Evolutionary conservation across 2,797 vertebrate species (phyloP).

Genomic region (Enteromius radiatus): DNA sequence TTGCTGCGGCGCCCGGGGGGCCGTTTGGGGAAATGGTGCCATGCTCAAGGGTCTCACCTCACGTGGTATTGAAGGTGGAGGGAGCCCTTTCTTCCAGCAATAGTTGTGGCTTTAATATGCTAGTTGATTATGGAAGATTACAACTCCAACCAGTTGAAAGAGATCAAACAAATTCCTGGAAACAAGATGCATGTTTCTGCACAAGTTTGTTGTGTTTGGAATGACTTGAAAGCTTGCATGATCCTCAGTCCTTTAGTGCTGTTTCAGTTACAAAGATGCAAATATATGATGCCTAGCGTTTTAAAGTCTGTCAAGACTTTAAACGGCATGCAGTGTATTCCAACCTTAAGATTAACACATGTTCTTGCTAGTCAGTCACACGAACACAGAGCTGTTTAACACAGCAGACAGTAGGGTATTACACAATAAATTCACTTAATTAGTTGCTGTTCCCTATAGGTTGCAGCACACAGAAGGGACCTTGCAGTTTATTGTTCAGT

Average conservation of each 20-base stretch:
- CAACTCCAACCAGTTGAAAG: not conserved
- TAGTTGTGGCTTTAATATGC: not conserved
- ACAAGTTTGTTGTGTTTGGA: not conserved
- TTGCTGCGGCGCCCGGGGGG: no score
- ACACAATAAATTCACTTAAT: slow-evolving; percentile 66
- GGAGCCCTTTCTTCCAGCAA: no score
- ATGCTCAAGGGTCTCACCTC: no score
- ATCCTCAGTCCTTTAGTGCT: not conserved
- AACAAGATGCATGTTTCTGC: not conserved
- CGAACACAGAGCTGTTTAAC: slow-evolving; percentile 67
- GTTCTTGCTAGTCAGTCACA: slow-evolving; percentile 65
- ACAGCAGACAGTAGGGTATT: slow-evolving; percentile 63
- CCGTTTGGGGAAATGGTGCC: no score
- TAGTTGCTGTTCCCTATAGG: slow-evolving; percentile 54
- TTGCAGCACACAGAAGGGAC: slow-evolving; percentile 27
- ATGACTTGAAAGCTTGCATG: not conserved
- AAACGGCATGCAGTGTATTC: slow-evolving; percentile 8
- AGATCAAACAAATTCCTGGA: not conserved
- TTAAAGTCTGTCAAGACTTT: not conserved
- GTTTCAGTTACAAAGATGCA: not conserved
- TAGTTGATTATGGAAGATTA: not conserved
- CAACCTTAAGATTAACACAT: slow-evolving; percentile 69
- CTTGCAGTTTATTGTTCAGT: slow-evolving; percentile 12
- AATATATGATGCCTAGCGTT: not conserved
- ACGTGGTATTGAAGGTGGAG: no score